Percentiles rank a stretch among this genome's conserved stretches.
Conservation (phyloP, 2,113 vertebrate genomes). For the Apteryx owenii region DNA sequence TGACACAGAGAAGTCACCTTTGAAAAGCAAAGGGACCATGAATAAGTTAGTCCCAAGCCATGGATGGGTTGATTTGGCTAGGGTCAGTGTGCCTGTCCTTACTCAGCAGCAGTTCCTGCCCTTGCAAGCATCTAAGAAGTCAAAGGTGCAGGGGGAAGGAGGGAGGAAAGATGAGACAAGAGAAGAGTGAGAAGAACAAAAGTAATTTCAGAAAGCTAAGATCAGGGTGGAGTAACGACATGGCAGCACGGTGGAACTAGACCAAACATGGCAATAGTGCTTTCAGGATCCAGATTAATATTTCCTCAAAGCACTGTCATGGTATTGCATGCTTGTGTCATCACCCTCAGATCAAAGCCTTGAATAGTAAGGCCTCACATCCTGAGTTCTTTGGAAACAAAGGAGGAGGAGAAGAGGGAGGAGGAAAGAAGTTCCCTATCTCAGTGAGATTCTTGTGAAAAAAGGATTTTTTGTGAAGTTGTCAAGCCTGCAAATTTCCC, state of each 20-base stretch:
- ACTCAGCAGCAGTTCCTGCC: background rate
- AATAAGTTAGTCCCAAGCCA: background rate
- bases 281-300: background rate
- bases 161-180: background rate
- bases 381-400: background rate
- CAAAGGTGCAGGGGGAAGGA: background rate
- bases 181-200: background rate
- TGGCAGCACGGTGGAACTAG: accelerated
- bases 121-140: background rate
- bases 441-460: background rate
- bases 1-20: background rate
- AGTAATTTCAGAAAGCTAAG: background rate
- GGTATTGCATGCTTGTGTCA: background rate
- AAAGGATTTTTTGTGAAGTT: background rate
- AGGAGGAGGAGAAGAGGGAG: background rate
- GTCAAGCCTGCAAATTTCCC: background rate
- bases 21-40: background rate
- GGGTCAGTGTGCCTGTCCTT: background rate
- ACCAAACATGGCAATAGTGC: background rate
- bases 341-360: background rate
- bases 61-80: background rate
- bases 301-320: background rate
- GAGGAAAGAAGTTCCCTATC: background rate
- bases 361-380: background rate
- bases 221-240: background rate